phyloP scores from a whole-genome alignment of 2,888 invertebrate genomes.

The Dolichomitus sp. region DNA sequence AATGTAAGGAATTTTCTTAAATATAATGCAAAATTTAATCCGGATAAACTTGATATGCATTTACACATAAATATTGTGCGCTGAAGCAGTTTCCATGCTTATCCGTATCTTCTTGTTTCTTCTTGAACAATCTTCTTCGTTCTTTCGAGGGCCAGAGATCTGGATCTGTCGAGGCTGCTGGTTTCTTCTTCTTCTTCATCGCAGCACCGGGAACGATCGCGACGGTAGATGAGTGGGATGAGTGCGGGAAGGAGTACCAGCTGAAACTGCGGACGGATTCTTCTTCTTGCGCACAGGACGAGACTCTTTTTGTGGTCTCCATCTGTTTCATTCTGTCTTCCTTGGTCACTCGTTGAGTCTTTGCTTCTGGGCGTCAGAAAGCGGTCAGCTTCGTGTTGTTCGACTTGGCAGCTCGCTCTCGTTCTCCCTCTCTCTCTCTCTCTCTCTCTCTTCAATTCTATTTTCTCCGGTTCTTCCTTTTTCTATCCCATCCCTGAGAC shows the following conservation, averaged over 20 bases:
- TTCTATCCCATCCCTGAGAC: slow-evolving; percentile 17
- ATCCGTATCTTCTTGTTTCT: not conserved
- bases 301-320: slow-evolving; percentile 57
- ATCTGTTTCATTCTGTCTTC: slow-evolving; percentile 51
- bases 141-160: slow-evolving; percentile 10
- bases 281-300: slow-evolving; percentile 43
- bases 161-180: slow-evolving; percentile 6
- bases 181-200: slow-evolving; percentile 7
- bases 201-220: not conserved
- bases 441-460: slow-evolving; percentile 31
- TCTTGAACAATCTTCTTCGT: not conserved
- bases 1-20: not conserved
- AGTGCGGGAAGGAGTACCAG: slow-evolving; percentile 18
- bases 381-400: slow-evolving; percentile 26
- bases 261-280: slow-evolving; percentile 44
- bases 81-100: not conserved
- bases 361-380: slow-evolving; percentile 38
- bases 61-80: not conserved
- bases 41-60: not conserved
- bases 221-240: slow-evolving; percentile 2
- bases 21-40: not conserved
- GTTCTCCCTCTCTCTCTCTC: not conserved
- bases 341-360: slow-evolving; percentile 32
- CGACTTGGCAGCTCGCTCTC: not conserved
- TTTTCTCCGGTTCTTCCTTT: slow-evolving; percentile 34